Evolutionary conservation across 23 tunicate genomes (phyloP).

Genomic region (Trididemnum clinides): DNA sequence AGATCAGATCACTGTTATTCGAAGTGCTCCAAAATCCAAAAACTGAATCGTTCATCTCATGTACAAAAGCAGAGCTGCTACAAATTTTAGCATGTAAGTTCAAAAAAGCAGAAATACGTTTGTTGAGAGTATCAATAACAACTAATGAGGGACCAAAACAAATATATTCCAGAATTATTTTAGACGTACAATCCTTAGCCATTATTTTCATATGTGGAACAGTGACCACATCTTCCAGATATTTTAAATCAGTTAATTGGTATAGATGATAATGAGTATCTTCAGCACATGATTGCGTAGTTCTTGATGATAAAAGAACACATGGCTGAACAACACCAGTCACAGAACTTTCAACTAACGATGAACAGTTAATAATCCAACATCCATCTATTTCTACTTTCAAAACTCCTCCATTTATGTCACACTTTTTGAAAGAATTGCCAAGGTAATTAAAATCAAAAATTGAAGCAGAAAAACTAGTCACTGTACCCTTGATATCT

Average conservation of each 20-base stretch:
- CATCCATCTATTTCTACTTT: not conserved
- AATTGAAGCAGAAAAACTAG: not conserved
- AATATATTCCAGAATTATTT: not conserved
- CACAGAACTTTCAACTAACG: not conserved
- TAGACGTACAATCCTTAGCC: not conserved
- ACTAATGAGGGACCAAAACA: not conserved
- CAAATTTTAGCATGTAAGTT: not conserved
- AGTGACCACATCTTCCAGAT: not conserved
- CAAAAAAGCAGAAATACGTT: not conserved
- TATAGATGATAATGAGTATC: not conserved
- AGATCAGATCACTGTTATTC: not conserved
- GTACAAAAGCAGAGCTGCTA: not conserved
- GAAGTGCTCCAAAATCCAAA: not conserved
- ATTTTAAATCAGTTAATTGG: not conserved
- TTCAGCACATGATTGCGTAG: not conserved
- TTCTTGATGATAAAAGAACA: not conserved
- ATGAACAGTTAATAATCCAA: not conserved
- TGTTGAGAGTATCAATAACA: not conserved
- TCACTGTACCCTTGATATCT: not conserved
- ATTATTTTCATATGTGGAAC: not conserved
- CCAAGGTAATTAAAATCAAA: not conserved
- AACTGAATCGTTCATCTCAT: not conserved
- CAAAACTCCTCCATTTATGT: not conserved
- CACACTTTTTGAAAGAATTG: slow-evolving; percentile 1
- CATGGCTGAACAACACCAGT: slow-evolving; percentile 37